Evolutionary conservation across 2,888 invertebrate genomes (phyloP).

Genomic region (Lampropteryx suffumata): DNA sequence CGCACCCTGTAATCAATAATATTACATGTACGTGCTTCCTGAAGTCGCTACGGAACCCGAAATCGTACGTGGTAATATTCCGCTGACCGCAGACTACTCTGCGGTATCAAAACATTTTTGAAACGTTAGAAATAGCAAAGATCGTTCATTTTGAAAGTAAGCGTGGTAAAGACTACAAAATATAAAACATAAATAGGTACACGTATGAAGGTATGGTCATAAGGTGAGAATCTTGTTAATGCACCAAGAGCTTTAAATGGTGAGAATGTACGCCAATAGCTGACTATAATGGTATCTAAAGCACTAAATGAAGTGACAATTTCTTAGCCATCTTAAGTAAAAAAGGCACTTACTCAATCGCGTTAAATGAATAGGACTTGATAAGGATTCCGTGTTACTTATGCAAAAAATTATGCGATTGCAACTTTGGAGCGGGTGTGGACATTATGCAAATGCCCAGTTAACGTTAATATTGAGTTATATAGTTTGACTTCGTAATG

Average conservation of each 20-base stretch:
- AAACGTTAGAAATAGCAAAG: neutral
- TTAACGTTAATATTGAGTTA: constrained; percentile 46
- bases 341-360: constrained; percentile 50
- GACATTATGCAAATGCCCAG: constrained; percentile 48
- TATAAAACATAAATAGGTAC: constrained; percentile 16
- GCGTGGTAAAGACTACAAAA: constrained; percentile 12
- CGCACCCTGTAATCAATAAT: constrained; percentile 80
- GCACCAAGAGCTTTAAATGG: constrained; percentile 35
- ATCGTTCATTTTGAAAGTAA: too few relatives aligned
- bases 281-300: constrained; percentile 55
- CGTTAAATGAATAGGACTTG: constrained; percentile 48
- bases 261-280: too few relatives aligned
- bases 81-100: constrained; percentile 35
- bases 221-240: constrained; percentile 40
- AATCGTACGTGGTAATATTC: constrained; percentile 42
- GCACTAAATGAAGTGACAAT: constrained; percentile 59
- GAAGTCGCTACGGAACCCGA: constrained; percentile 53
- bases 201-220: constrained; percentile 24
- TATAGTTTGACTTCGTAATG: constrained; percentile 48
- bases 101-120: constrained; percentile 16
- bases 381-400: constrained; percentile 38
- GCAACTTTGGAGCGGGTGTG: constrained; percentile 39
- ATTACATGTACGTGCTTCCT: constrained; percentile 80
- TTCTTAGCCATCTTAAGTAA: constrained; percentile 48
- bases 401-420: constrained; percentile 42